Evolutionary conservation across 2,888 invertebrate species (phyloP).

Genomic region (Diarsia dahlii): DNA sequence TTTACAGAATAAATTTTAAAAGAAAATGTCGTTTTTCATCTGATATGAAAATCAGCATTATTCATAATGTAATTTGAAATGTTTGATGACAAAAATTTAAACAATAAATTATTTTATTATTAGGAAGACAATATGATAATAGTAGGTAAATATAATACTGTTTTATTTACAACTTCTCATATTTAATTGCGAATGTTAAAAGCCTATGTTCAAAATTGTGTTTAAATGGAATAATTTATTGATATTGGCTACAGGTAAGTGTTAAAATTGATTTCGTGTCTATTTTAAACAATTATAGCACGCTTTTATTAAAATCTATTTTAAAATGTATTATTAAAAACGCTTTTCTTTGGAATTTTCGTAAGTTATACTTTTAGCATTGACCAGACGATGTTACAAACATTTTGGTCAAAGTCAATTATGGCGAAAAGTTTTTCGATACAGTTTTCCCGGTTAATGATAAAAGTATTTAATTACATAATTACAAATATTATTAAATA

Average conservation of each 20-base stretch:
- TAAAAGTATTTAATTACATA: constrained; percentile 34
- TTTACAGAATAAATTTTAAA: background rate
- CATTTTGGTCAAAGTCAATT: background rate
- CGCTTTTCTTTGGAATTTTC: constrained; percentile 4
- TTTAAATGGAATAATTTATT: constrained; percentile 37
- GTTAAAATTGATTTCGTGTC: constrained; percentile 11
- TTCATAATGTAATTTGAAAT: background rate
- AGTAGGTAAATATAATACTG: constrained; percentile 8
- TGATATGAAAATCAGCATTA: background rate
- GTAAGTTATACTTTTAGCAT: constrained; percentile 17
- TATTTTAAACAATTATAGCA: constrained; percentile 28
- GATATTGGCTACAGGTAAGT: constrained; percentile 18
- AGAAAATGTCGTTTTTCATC: background rate
- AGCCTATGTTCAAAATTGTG: constrained; percentile 33
- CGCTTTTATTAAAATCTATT: constrained; percentile 29
- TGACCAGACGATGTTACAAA: constrained; percentile 14
- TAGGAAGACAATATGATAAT: constrained; percentile 30
- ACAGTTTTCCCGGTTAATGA: background rate
- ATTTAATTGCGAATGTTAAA: constrained; percentile 14
- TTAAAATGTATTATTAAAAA: constrained; percentile 32
- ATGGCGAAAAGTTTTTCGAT: background rate
- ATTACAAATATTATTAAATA: constrained; percentile 34
- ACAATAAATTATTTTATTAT: background rate
- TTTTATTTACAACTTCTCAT: constrained; percentile 39
- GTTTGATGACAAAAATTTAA: background rate